Evolutionary conservation across 2,888 invertebrate species (phyloP), one percentile per base, ranked within the genome.

Genomic region (Polymixis flavicincta): DNA sequence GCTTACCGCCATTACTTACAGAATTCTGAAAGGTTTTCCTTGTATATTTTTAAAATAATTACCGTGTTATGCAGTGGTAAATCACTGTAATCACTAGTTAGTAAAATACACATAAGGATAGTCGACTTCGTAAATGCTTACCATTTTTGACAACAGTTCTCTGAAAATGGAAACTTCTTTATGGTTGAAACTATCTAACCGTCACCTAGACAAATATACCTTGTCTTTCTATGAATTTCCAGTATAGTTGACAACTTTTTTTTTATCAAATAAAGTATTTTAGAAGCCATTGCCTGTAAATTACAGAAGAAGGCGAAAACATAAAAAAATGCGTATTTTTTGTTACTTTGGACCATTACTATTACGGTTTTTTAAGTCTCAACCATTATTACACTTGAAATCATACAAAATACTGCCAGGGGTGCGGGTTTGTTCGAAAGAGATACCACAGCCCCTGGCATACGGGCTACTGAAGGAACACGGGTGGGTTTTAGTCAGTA

Each of bases 1-100:
- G 69, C 77, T 68, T 77, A 83, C 78, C 83, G 79, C 50, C 82
- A 85, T 88, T 81, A 81, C 59, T n/a, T 37, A 77, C 70, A 83
- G 80, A 64, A 78, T 60, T 70, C 74, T 67, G 45, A 86, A 88
- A 84, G 50, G 73, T 60, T 88, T 86, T 74, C 74, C 78, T 64
- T 74, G 84, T 87, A 64, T 19, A 59, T 75, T 74, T 71, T 54
- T 32, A 11, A 63, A 71, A 71, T 42, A 57, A 64, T 64, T 45
- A 42, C 48, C 37, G 22, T 45, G 25, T 71, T 57, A 66, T 78
- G 19, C 25, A n/a, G 14, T 17, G 64, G 25, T 22, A 78, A 59
- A 78, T 59, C 22, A 57, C 28, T 5, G 25, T 77, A 55, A 64
- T 54, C 17, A 65, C 25, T 42, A 7, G 60, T 61, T 4, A 25